Base-by-base conservation (phyloP, 2,113 vertebrate genomes). In the Leptobrachium ailaonicum region DNA sequence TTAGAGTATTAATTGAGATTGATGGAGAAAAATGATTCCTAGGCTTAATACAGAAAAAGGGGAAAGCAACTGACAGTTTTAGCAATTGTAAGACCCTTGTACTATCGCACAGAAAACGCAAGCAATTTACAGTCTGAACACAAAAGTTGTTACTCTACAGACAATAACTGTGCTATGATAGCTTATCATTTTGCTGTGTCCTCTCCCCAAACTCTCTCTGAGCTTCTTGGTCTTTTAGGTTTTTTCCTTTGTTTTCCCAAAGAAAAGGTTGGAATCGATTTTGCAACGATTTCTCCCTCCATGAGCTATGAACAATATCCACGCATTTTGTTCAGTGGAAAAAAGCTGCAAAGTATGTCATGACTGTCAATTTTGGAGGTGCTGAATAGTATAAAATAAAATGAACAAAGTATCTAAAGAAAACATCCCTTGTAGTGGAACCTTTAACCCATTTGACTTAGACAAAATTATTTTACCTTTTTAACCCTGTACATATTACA, bases 101-200 rank as follows among this genome's bases (percentile, higher is more conserved):
- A 66, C 54, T 68, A 75, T 66, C 64, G 71, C 62, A 69, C 42
- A 80, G 63, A 80, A 74, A 80, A 58, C 14, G 64, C 41, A 75
- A 71, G 79, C 79, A 80, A 80, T 80, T 80, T 74, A 69, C 64
- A 69, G 53, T 75, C 79, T 68, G 10, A 74, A 69, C 79, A 80
- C 79, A 80, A 80, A 80, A 75, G 79, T 72, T 62, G 60, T 62
- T 79, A 73, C 77, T 79, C 43, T 79, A 45, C 63, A 40, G 62
- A 69, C 71, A 80, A 75, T 75, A 54, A 72, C 50, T 43, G 54
- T 54, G 71, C 71, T 75, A 75, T 75, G 72, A 80, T 75, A 80
- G 71, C 72, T 75, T 60, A 64, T 80, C 66, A 72, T 80, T 50
- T 45, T 11, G 50, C 82, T 10, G 2, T 10, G 54, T n/a, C 2